Conservation (phyloP, 2,113 vertebrate species). For the Hylia prasina region DNA sequence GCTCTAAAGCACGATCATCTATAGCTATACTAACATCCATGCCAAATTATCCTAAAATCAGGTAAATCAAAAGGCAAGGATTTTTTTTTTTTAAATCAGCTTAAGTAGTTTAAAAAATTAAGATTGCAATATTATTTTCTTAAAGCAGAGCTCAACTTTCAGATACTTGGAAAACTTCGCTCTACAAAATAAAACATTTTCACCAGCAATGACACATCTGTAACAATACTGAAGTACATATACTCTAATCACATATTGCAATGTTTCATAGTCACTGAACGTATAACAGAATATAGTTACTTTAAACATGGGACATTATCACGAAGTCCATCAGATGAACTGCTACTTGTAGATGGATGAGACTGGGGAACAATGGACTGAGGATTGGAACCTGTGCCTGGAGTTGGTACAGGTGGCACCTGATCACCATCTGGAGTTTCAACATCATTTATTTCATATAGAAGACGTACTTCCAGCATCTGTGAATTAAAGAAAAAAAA, state of each 20-base stretch:
- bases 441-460: conserved; percentile 89
- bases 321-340: conserved; percentile 90
- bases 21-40: neutral
- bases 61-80: neutral
- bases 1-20: neutral
- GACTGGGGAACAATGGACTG: conserved; percentile 87
- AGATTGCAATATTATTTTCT: neutral
- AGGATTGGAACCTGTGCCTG: conserved; percentile 84
- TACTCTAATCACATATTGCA: neutral
- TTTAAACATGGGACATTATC: conserved; percentile 96
- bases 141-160: neutral
- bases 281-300: conserved; percentile 66
- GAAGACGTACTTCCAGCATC: conserved; percentile 92
- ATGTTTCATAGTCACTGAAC: neutral
- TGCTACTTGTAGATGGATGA: conserved; percentile 94
- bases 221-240: neutral
- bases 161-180: neutral
- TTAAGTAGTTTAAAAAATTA: neutral
- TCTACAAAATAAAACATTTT: neutral
- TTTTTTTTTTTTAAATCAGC: neutral
- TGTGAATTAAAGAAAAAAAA: conserved; percentile 22
- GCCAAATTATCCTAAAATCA: neutral
- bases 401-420: conserved; percentile 81
- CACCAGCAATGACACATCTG: neutral
- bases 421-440: conserved; percentile 93